A percentile compares a stretch with the other conserved stretches of the same genome.
phyloP scores from a whole-genome alignment of 2,888 invertebrate species.

The Drosophila percnosoma region DNA sequence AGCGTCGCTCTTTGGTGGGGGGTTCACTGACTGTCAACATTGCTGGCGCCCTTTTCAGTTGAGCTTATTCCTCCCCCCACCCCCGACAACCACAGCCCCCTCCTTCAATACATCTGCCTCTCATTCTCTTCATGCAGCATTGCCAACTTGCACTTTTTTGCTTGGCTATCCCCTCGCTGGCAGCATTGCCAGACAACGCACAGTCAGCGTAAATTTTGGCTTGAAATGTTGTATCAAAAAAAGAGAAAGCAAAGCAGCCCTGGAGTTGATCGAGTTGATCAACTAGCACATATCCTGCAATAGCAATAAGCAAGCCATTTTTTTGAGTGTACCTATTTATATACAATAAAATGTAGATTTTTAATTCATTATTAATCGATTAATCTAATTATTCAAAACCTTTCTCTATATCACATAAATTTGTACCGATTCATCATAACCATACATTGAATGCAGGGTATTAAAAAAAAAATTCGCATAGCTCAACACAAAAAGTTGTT shows the following conservation, averaged over 20 bases:
- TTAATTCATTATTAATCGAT: not conserved
- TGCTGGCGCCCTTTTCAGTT: constrained; percentile 31
- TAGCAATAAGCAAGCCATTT: not conserved
- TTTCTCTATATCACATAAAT: not conserved
- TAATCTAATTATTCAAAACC: not conserved
- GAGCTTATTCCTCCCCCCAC: not conserved
- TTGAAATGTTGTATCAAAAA: constrained; percentile 9
- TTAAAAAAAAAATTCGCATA: constrained; percentile 32
- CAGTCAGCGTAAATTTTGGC: constrained; percentile 61
- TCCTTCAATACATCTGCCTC: not conserved
- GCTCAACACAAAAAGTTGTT: constrained; percentile 50
- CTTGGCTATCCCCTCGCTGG: constrained; percentile 22
- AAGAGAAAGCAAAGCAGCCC: constrained; percentile 9
- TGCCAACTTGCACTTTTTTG: constrained; percentile 59
- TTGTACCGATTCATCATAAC: no score
- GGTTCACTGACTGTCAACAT: constrained; percentile 69
- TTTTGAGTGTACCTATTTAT: no score
- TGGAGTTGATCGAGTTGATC: not conserved
- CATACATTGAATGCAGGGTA: not conserved
- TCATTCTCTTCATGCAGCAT: not conserved
- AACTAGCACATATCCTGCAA: not conserved
- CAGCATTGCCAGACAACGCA: constrained; percentile 75
- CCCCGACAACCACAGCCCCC: not conserved
- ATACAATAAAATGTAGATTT: no score
- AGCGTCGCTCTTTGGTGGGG: constrained; percentile 21